These are phyloP conservation scores for Drosophila sechellia DNA, from an alignment of 1,140 invertebrate species.

Conservation along the genomic window DNA sequence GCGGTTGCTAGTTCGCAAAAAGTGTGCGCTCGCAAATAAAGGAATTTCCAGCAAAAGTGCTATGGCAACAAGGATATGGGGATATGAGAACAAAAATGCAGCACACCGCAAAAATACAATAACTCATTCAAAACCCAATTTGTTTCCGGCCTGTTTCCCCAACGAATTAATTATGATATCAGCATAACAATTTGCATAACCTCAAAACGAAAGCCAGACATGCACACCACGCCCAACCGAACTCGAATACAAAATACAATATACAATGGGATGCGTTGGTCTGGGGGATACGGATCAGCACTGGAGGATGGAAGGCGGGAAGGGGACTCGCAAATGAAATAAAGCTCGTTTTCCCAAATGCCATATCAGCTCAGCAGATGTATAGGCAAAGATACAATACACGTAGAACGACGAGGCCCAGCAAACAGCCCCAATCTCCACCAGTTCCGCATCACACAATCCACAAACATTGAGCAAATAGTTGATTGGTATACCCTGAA, in stretches of 20 bases:
- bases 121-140: conserved; percentile 82
- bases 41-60: conserved; percentile 4
- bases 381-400: conserved; percentile 74
- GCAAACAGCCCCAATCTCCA: conserved; percentile 8
- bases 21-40: conserved; percentile 8
- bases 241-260: conserved; percentile 21
- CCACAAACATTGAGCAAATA: conserved; percentile 11
- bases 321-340: conserved; percentile 57
- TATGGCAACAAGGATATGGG: conserved; percentile 4
- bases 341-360: conserved; percentile 77
- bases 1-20: not conserved
- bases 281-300: conserved; percentile 1
- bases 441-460: conserved; percentile 31
- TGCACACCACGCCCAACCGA: conserved; percentile 6
- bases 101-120: conserved; percentile 72
- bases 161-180: conserved; percentile 82
- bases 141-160: conserved; percentile 80
- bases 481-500: conserved; percentile 18
- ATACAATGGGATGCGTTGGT: conserved; percentile 1
- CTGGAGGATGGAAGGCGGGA: not conserved
- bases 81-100: conserved; percentile 54
- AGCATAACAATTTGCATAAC: conserved; percentile 82
- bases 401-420: conserved; percentile 33
- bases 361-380: conserved; percentile 76
- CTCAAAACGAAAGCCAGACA: conserved; percentile 77